phyloP scores from a whole-genome alignment of 2,113 vertebrate species.

The Ardeotis arabs region DNA sequence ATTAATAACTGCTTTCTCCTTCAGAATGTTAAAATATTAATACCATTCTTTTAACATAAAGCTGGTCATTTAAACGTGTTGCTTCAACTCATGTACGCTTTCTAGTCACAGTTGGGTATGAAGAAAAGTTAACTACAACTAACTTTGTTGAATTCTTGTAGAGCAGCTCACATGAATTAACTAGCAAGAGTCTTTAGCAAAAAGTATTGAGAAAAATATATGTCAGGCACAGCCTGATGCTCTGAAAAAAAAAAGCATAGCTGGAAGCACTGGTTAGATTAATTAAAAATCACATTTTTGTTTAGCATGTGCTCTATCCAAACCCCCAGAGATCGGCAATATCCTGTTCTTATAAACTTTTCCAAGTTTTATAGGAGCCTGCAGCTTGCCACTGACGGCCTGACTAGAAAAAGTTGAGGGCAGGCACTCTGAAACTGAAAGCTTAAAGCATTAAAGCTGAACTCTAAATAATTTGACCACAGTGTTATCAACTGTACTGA shows the following conservation, averaged over 20 bases:
- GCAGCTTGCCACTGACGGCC: background rate
- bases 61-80: background rate
- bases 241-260: background rate
- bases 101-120: background rate
- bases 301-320: background rate
- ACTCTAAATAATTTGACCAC: background rate
- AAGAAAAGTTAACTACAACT: slow-evolving; percentile 5
- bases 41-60: slow-evolving; percentile 35
- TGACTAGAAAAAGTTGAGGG: background rate
- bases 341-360: background rate
- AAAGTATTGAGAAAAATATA: background rate
- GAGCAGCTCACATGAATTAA: background rate
- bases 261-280: background rate
- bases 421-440: background rate
- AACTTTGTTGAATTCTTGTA: background rate
- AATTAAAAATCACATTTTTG: background rate
- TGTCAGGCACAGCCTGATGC: background rate
- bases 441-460: background rate
- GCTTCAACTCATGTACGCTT: background rate
- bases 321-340: background rate
- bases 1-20: slow-evolving; percentile 55
- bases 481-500: background rate
- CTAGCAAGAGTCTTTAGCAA: background rate
- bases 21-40: slow-evolving; percentile 55
- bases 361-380: background rate